phyloP scores from a whole-genome alignment of 2,113 vertebrate species.

The Siniperca chuatsi region DNA sequence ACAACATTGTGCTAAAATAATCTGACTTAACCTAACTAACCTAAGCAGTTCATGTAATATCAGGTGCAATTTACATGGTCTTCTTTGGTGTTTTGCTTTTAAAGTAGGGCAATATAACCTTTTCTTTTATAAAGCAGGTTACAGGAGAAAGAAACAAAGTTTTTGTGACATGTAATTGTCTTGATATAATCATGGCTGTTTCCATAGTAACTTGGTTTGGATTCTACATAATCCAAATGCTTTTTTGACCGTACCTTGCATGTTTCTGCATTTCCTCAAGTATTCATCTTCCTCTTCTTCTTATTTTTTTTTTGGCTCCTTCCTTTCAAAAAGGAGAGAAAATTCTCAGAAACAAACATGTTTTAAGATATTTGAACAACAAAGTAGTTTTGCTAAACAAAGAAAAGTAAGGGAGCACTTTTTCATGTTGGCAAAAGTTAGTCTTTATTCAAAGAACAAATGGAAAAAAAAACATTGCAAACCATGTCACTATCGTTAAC shows the following conservation, averaged over 20 bases:
- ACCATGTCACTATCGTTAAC: background rate
- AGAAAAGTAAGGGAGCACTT: background rate
- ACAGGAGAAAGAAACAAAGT: background rate
- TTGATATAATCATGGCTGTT: background rate
- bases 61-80: background rate
- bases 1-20: background rate
- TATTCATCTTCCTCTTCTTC: background rate
- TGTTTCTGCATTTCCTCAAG: conserved; percentile 3
- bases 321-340: background rate
- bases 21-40: background rate
- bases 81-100: background rate
- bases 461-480: background rate
- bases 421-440: background rate
- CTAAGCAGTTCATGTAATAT: background rate
- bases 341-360: background rate
- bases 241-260: background rate
- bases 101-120: background rate
- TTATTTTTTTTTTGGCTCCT: background rate
- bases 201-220: background rate
- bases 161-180: background rate
- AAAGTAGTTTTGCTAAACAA: background rate
- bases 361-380: background rate
- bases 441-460: background rate
- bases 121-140: background rate
- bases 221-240: background rate